Base-by-base conservation (phyloP, 2,888 invertebrate species). In the Argyresthia albistria region DNA sequence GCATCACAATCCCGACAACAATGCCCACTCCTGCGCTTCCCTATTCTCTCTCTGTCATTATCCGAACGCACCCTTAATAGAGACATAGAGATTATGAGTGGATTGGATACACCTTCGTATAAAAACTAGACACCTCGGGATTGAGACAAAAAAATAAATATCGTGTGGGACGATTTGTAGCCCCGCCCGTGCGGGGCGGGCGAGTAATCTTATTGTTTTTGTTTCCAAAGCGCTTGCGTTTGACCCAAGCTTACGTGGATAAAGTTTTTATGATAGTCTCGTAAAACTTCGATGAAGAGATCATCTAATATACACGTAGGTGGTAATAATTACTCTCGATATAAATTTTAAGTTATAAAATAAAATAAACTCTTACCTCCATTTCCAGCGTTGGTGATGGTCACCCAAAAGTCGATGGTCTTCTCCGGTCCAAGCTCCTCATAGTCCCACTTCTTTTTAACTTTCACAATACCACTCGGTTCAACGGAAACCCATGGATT, bases 371-470 rank as follows among this genome's bases (percentile, higher is more conserved):
- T 35, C 93, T 92, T 74, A 95, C 95, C 95, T 89, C 94, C 93
- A 77, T 93, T 93, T 88, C 95, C 95, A 59, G 94, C 91, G 78
- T 97, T 97, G 54, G 95, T 95, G 66, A 97, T 97, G 53, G 95
- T 96, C 52, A 97, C 97, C 97, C 97, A 97, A 79, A 97, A 97
- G 80, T 97, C 97, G 69, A 97, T 97, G 11, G 96, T 97, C 78
- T 97, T 97, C 84, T 97, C 97, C 1, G 96, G 95, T 35, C 97
- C 97, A 49, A 97, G 82, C 71, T 97, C 97, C 73, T 97, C 97
- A 80, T 96, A 97, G 90, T 97, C 97, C 97, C 97, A 97, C 91
- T 96, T 96, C 91, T 96, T 95, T 84, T 96, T 96, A 59, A 97
- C 97, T 69, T 94, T 92, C 67, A 97, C 96, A 54, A 95, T 94